phyloP scores from a whole-genome alignment of 2,113 vertebrate genomes.

The Tyto alba region DNA sequence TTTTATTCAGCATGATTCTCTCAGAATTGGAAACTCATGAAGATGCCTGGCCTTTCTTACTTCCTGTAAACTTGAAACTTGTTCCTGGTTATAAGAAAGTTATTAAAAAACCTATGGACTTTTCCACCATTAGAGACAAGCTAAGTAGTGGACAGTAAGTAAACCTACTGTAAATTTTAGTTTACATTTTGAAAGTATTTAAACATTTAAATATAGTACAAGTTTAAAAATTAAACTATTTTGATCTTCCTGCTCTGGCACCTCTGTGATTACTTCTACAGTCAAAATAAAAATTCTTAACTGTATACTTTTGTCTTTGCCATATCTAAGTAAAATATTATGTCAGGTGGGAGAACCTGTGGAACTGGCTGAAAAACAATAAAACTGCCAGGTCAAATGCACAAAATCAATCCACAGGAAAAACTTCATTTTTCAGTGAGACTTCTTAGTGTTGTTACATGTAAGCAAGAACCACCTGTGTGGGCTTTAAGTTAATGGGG shows the following conservation, averaged over 20 bases:
- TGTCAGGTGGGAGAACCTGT: not conserved
- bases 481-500: not conserved
- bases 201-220: not conserved
- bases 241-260: not conserved
- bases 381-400: not conserved
- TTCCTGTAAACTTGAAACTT: constrained; percentile 96
- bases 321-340: not conserved
- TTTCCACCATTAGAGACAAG: constrained; percentile 97
- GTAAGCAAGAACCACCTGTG: not conserved
- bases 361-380: not conserved
- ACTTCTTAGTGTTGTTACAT: not conserved
- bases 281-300: not conserved
- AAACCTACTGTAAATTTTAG: constrained; percentile 16
- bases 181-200: not conserved
- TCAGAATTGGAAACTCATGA: constrained; percentile 96
- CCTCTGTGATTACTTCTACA: not conserved
- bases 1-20: constrained; percentile 83
- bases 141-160: constrained; percentile 91
- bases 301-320: not conserved
- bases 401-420: not conserved
- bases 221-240: not conserved
- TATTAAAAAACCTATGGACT: constrained; percentile 99
- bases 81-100: constrained; percentile 98
- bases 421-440: not conserved
- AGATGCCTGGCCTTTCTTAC: constrained; percentile 98